Evolutionary conservation across 2,888 invertebrate species (phyloP), one percentile per base, ranked within the genome.

Genomic region (Drosophila nr. medialis): DNA sequence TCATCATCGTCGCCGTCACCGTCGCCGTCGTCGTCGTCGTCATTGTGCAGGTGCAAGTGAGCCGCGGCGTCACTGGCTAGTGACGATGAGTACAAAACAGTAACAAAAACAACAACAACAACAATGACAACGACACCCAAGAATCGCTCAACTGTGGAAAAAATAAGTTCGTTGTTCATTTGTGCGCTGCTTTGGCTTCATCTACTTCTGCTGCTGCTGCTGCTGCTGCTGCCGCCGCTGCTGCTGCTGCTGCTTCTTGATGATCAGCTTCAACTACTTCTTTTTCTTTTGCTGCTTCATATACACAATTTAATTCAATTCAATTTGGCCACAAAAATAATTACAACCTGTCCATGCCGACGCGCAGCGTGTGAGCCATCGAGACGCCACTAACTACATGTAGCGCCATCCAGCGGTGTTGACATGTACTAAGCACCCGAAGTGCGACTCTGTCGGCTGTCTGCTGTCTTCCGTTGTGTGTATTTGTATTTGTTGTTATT

Each of bases 291-390:
- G 59, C 60, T 75, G 67, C 72, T 72, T 71, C 75, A 72, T 81
- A 72, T 75, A 74, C 83, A 76, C 84, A 77, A 79, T 79, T 86
- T 88, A 86, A 88, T 86, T 88, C 88, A 86, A 86, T 89, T 88
- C 88, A 89, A 85, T 89, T 89, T 89, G 88, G 90, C 85, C 86
- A 83, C 85, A 86, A 80, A 82, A 84, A 82, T 84, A 86, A 86
- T 86, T 88, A 88, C 88, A 77, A 77, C 73, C 86, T 88, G 88
- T 80, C 88, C 86, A 86, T 75, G 82, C 77, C 84, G 77, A 88
- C 88, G 86, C 86, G 86, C 86, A 83, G 78, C 86, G 86, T 88
- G 88, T 82, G 88, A 86, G 73, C 74, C 48, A 49, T 60, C 18
- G 54, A 55, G 45, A 45, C 45, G 45, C 45, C 45, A 27, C 61